Evolutionary conservation across 2,888 invertebrate species (phyloP).

Genomic region (Meta bourneti): DNA sequence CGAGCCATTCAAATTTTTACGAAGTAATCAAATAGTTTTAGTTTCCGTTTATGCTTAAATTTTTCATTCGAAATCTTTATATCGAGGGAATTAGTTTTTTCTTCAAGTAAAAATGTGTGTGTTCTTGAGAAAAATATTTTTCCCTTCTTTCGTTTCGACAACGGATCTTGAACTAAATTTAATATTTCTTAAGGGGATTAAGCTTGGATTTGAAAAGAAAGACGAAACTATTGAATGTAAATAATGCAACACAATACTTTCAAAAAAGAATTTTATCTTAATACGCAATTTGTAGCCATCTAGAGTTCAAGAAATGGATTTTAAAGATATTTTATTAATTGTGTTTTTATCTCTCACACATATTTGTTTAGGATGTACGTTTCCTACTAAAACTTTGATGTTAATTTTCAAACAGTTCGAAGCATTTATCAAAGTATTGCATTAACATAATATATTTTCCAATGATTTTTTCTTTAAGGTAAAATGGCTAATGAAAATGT

Average conservation of each 20-base stretch:
- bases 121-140: constrained; percentile 36
- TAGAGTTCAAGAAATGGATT: not conserved
- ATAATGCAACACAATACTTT: constrained; percentile 7
- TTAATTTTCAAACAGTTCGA: not conserved
- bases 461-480: not conserved
- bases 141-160: constrained; percentile 34
- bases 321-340: not conserved
- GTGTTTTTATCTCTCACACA: not conserved
- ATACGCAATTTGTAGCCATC: constrained; percentile 29
- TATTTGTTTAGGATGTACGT: not conserved
- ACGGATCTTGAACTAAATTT: constrained; percentile 69
- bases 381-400: not conserved
- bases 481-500: not conserved
- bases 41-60: constrained; percentile 69
- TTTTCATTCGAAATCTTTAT: constrained; percentile 69
- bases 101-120: constrained; percentile 38
- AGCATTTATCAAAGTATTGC: not conserved
- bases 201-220: constrained; percentile 56
- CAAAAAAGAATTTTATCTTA: not conserved
- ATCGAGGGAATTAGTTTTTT: constrained; percentile 70
- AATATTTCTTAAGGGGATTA: constrained; percentile 73
- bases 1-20: constrained; percentile 71
- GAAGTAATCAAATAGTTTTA: constrained; percentile 74
- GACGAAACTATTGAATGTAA: constrained; percentile 45
- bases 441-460: not conserved